Evolutionary conservation across 2,888 invertebrate species (phyloP), one percentile per base, ranked within the genome.

Genomic region (Seladonia tumulorum): DNA sequence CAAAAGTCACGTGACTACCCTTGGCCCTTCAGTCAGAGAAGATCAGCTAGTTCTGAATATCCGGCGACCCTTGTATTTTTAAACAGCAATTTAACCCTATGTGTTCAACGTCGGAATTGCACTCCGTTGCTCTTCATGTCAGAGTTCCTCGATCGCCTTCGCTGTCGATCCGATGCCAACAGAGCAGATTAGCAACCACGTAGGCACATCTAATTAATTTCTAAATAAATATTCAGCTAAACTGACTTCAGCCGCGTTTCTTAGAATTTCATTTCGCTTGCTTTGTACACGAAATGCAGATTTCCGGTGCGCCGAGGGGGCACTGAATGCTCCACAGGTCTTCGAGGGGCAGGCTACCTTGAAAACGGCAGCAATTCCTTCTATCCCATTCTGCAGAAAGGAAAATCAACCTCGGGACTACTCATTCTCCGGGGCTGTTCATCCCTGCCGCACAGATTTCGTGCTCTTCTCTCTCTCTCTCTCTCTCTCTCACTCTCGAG

Each of bases 361-460:
- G 16, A 76, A 76, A 76, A 47, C 35, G 68, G 68, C 68, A 35
- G 68, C 68, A 35, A 39, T 39, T 39, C 10, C 35, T 68, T 35
- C 68, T 68, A 35, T 68, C 22, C 22, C 68, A 35, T 35, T 22
- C 39, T 35, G 35, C 3, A 68, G 35, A 68, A 68, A 68, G 68
- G 35, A 68, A 25, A 22, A 35, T 68, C 68, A 68, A 68, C 35
- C 10, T 10, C 35, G 66, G 8, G 53, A 3, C 10, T 68, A 53
- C 22, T 68, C 22, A 39, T 68, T 68, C 68, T 68, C 39, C 18
- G 18, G 8, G 22, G 66, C 22, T 68, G 10, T 68, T 68, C 68
- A 68, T 22, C 68, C 68, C 10, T 2, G 29, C 68, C 68, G 35
- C 8, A 68, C 39, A 68, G 35, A 68, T 68, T 68, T 39, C 68